Conservation (phyloP, 2,113 vertebrate genomes). For the Toxotes jaculatrix region DNA sequence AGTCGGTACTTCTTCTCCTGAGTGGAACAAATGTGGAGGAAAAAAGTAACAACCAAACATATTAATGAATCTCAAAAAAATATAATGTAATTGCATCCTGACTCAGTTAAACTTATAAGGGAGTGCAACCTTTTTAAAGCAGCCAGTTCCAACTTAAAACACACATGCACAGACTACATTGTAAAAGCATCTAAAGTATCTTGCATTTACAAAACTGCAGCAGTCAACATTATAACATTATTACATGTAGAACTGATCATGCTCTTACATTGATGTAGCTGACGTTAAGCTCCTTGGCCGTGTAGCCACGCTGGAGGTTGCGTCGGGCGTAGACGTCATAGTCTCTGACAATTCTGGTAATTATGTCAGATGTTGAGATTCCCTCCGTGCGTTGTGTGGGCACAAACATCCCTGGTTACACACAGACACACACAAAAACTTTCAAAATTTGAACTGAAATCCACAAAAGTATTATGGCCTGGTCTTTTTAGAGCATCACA, state of each 20-base stretch:
- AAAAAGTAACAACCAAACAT: background rate
- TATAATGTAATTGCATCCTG: background rate
- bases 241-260: background rate
- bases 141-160: background rate
- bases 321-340: conserved; percentile 96
- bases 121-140: background rate
- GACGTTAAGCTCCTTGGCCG: conserved; percentile 97
- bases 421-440: conserved; percentile 7
- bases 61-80: background rate
- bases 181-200: too few species aligned
- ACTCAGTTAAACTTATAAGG: background rate
- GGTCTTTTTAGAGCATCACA: background rate
- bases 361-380: conserved; percentile 97
- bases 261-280: conserved; percentile 95
- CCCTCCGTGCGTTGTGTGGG: conserved; percentile 97
- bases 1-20: conserved; percentile 98
- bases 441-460: background rate
- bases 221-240: background rate
- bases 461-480: background rate
- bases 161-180: too few species aligned
- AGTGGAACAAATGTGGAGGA: conserved; percentile 27
- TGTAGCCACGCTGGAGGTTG: conserved; percentile 98
- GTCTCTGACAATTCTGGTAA: conserved; percentile 96
- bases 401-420: conserved; percentile 93
- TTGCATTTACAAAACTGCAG: background rate